phyloP scores from a whole-genome alignment of 2,888 invertebrate genomes.

The Pseudoips prasinana region DNA sequence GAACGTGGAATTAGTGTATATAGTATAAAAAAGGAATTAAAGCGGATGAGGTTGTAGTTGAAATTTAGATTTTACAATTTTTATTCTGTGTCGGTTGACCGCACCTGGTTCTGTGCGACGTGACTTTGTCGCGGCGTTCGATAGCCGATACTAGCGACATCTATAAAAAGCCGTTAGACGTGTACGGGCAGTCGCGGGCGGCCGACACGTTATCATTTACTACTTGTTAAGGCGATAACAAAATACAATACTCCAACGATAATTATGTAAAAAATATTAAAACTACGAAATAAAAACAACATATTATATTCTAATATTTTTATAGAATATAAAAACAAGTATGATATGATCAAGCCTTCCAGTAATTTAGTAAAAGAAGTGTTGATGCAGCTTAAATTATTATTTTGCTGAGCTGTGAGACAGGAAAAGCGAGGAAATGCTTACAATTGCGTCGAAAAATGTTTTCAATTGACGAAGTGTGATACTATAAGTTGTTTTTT shows the following conservation, averaged over 20 bases:
- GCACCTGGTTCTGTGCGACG: constrained; percentile 32
- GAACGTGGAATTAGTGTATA: constrained; percentile 52
- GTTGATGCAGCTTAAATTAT: constrained; percentile 65
- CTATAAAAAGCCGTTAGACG: constrained; percentile 2
- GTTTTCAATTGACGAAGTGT: constrained; percentile 70
- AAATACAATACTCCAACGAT: constrained; percentile 73
- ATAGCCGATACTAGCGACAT: constrained; percentile 37
- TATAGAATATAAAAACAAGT: constrained; percentile 77
- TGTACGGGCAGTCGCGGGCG: constrained; percentile 35
- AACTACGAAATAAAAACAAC: constrained; percentile 57
- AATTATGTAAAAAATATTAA: constrained; percentile 65
- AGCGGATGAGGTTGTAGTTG: constrained; percentile 52
- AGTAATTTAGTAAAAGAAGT: constrained; percentile 76
- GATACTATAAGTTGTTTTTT: constrained; percentile 78
- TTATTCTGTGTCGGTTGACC: constrained; percentile 46
- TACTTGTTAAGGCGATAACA: constrained; percentile 57
- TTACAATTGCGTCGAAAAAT: constrained; percentile 67
- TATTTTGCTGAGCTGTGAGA: constrained; percentile 73
- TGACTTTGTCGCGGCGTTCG: constrained; percentile 51
- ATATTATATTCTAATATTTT: constrained; percentile 80
- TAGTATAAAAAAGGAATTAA: constrained; percentile 37
- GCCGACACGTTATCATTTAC: constrained; percentile 43
- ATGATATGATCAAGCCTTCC: constrained; percentile 80
- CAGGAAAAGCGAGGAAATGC: constrained; percentile 63
- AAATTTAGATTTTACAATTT: constrained; percentile 47